These are phyloP conservation scores for Lutjanus campechanus DNA, from an alignment of 2,797 vertebrate species.

Conservation along the genomic window DNA sequence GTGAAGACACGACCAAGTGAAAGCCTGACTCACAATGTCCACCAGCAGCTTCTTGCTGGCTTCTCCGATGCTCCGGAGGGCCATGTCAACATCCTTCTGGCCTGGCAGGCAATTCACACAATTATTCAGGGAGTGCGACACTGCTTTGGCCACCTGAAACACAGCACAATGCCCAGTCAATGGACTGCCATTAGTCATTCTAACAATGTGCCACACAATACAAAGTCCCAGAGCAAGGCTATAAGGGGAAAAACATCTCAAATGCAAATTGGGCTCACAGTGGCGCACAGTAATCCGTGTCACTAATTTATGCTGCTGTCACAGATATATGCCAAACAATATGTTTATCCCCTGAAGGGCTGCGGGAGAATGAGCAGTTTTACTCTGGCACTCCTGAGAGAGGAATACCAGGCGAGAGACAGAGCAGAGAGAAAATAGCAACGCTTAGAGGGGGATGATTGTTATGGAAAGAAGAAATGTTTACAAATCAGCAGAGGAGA, in stretches of 20 bases:
- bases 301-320: slow-evolving; percentile 82
- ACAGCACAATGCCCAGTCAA: slow-evolving; percentile 53
- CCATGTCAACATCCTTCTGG: slow-evolving; percentile 98
- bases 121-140: slow-evolving; percentile 98
- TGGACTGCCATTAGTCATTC: slow-evolving; percentile 59
- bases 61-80: slow-evolving; percentile 97
- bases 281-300: slow-evolving; percentile 72
- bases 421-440: slow-evolving; percentile 72
- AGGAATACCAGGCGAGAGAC: slow-evolving; percentile 55
- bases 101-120: slow-evolving; percentile 98
- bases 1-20: neutral
- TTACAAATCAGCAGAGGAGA: slow-evolving; percentile 64
- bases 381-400: slow-evolving; percentile 64
- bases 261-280: slow-evolving; percentile 79
- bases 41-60: slow-evolving; percentile 98
- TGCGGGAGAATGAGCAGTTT: slow-evolving; percentile 73
- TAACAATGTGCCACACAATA: slow-evolving; percentile 59
- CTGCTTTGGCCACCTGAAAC: slow-evolving; percentile 96
- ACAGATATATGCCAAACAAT: slow-evolving; percentile 82
- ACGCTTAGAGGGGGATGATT: slow-evolving; percentile 69
- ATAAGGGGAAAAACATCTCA: slow-evolving; percentile 62
- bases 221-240: slow-evolving; percentile 55
- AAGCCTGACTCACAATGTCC: slow-evolving; percentile 89
- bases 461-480: slow-evolving; percentile 64
- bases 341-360: slow-evolving; percentile 78